Conservation (phyloP, 2,888 invertebrate species). For the Lycia hirtaria region DNA sequence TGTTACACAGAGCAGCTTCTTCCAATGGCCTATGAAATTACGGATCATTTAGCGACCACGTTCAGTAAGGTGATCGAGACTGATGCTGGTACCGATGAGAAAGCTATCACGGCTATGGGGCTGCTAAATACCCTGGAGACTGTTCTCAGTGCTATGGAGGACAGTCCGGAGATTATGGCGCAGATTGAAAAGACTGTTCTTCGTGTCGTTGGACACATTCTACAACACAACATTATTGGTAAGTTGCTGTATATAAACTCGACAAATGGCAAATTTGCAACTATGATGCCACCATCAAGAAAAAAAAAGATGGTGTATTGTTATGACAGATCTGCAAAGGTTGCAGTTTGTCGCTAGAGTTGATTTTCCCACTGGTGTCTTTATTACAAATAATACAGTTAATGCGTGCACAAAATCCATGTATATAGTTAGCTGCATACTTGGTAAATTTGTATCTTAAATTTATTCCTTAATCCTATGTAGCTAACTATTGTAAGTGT, state of each 20-base stretch:
- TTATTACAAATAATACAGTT: no score
- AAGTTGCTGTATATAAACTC: slow-evolving; percentile 55
- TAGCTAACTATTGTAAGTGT: no score
- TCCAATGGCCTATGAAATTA: slow-evolving; percentile 97
- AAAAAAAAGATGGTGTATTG: no score
- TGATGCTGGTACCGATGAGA: slow-evolving; percentile 96
- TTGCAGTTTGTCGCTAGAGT: no score
- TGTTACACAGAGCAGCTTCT: slow-evolving; percentile 94
- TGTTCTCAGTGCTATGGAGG: slow-evolving; percentile 96
- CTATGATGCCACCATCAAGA: no score
- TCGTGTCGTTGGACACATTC: slow-evolving; percentile 93
- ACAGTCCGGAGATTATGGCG: slow-evolving; percentile 91
- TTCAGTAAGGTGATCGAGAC: slow-evolving; percentile 91
- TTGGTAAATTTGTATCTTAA: no score
- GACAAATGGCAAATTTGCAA: no score
- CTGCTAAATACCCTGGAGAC: slow-evolving; percentile 98
- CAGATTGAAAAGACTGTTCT: slow-evolving; percentile 96
- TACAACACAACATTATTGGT: slow-evolving; percentile 93
- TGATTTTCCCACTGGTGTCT: no score
- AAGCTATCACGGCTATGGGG: slow-evolving; percentile 98
- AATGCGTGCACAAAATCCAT: no score
- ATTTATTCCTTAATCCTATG: no score
- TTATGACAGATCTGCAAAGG: no score
- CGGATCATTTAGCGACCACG: slow-evolving; percentile 94
- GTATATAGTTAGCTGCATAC: no score